Conservation (phyloP, 2,888 invertebrate genomes). For the Pollenia angustigena region DNA sequence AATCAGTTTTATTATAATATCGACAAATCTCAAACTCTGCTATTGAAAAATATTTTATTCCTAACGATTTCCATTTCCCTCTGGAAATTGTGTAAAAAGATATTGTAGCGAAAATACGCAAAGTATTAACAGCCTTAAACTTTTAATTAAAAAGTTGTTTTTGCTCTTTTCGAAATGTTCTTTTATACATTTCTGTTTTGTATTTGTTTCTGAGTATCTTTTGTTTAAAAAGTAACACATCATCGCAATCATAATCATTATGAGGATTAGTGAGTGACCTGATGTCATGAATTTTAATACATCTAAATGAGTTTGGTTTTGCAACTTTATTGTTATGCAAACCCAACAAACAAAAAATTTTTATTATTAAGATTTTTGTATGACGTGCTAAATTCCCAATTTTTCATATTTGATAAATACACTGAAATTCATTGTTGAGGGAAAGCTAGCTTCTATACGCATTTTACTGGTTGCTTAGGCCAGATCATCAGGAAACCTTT, state of each 20-base stretch:
- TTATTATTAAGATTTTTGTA: too few relatives aligned
- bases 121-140: constrained; percentile 15
- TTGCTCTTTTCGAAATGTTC: not conserved
- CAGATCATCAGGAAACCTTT: too few relatives aligned
- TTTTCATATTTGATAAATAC: too few relatives aligned
- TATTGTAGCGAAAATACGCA: not conserved
- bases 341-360: constrained; percentile 24
- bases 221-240: constrained; percentile 14
- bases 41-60: too few relatives aligned
- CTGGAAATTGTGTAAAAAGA: constrained; percentile 15
- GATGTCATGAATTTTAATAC: constrained; percentile 53
- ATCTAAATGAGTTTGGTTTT: not conserved
- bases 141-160: constrained; percentile 38
- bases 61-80: not conserved
- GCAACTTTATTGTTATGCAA: not conserved
- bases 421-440: too few relatives aligned
- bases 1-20: too few relatives aligned
- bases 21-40: too few relatives aligned
- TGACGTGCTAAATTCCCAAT: too few relatives aligned
- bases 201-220: not conserved
- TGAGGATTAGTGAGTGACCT: constrained; percentile 37
- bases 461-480: too few relatives aligned
- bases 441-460: too few relatives aligned
- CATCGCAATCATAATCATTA: constrained; percentile 30
- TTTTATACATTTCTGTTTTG: not conserved